Conservation (phyloP, 2,888 invertebrate genomes). For the Caenorhabditis sp. region DNA sequence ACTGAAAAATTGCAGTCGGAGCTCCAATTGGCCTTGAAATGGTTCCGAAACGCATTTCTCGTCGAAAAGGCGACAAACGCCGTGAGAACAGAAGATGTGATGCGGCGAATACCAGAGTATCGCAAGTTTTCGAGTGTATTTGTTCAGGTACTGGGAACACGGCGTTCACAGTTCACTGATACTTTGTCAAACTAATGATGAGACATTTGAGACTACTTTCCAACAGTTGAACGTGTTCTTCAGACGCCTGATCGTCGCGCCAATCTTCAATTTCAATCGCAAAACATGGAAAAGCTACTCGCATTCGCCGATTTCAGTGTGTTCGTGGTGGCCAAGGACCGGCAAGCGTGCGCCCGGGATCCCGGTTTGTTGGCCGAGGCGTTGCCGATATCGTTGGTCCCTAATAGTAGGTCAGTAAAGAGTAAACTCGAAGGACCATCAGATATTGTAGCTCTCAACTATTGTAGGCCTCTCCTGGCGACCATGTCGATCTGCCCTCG, state of each 20-base stretch:
- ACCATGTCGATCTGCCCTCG: conserved; percentile 56
- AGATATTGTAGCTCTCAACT: no score
- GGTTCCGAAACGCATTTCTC: conserved; percentile 40
- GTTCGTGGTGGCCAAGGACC: conserved; percentile 20
- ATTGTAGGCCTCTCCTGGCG: conserved; percentile 60
- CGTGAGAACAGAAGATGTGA: conserved; percentile 5
- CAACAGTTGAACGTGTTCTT: no score
- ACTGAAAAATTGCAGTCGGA: conserved; percentile 26
- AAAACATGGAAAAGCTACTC: conserved; percentile 15
- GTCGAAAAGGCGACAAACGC: background rate
- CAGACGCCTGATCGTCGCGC: conserved; percentile 7
- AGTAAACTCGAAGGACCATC: no score
- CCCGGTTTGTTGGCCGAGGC: conserved; percentile 35
- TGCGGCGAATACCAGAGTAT: conserved; percentile 22
- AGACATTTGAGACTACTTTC: no score
- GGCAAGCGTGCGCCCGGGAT: conserved; percentile 12
- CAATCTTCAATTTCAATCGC: conserved; percentile 1
- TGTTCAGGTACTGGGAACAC: conserved; percentile 14
- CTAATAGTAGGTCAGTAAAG: conserved; percentile 21
- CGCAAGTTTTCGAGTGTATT: conserved; percentile 24
- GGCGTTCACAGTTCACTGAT: background rate
- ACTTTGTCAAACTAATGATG: background rate
- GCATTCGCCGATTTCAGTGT: conserved; percentile 26
- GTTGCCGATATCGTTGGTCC: conserved; percentile 9
- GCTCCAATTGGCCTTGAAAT: conserved; percentile 39